Evolutionary conservation across 2,888 invertebrate genomes (phyloP).

Genomic region (Copidosoma aretas): DNA sequence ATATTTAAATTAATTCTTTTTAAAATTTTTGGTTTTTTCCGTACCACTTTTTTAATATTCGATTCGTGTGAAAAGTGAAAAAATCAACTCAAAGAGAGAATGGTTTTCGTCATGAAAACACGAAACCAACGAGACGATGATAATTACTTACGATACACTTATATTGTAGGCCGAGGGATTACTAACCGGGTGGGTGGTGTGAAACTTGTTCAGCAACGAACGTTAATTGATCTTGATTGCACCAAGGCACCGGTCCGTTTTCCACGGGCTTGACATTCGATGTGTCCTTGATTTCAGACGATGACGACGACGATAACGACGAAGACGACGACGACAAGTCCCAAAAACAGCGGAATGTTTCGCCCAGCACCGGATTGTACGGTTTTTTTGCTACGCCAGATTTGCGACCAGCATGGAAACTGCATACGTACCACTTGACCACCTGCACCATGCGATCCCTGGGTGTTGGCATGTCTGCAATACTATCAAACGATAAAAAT

Average conservation of each 20-base stretch:
- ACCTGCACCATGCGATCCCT: slow-evolving; percentile 92
- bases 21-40: too few relatives aligned
- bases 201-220: slow-evolving; percentile 99
- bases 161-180: too few relatives aligned
- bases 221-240: slow-evolving; percentile 82
- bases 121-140: too few relatives aligned
- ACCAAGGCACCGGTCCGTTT: slow-evolving; percentile 93
- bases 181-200: slow-evolving; percentile 94
- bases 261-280: slow-evolving; percentile 59
- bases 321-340: slow-evolving; percentile 68
- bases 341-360: slow-evolving; percentile 92
- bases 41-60: too few relatives aligned
- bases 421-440: slow-evolving; percentile 95
- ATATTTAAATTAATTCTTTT: too few relatives aligned
- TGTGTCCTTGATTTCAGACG: slow-evolving; percentile 6
- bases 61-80: too few relatives aligned
- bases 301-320: too few relatives aligned
- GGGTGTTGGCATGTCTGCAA: slow-evolving; percentile 86
- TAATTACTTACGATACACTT: too few relatives aligned
- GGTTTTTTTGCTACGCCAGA: slow-evolving; percentile 98
- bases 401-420: slow-evolving; percentile 98
- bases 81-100: too few relatives aligned
- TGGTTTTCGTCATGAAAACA: too few relatives aligned
- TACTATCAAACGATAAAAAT: slow-evolving; percentile 66
- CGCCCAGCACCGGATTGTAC: slow-evolving; percentile 97